Percentiles rank a stretch among this genome's conserved stretches.
phyloP scores from a whole-genome alignment of 2,888 invertebrate species.

The Meghimatium bilineatum region DNA sequence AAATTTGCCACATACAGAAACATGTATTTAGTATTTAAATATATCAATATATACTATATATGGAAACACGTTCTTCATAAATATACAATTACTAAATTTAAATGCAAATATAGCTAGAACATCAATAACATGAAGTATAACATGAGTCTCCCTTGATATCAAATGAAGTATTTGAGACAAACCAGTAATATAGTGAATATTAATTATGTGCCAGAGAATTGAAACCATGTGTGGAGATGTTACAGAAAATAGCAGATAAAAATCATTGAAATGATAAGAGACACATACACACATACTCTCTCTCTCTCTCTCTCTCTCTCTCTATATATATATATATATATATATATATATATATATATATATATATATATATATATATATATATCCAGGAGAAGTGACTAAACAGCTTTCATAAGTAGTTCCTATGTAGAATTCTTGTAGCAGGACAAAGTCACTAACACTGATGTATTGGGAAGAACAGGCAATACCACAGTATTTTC shows the following conservation, averaged over 20 bases:
- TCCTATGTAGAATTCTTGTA: too few relatives aligned
- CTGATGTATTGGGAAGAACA: too few relatives aligned
- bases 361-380: too few relatives aligned
- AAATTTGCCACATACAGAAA: background rate
- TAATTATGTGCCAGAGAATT: background rate
- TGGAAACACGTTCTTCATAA: background rate
- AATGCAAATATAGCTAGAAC: background rate
- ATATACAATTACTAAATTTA: background rate
- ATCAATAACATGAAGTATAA: background rate
- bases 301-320: too few relatives aligned
- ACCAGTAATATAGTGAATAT: background rate
- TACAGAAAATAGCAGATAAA: background rate
- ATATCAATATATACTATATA: background rate
- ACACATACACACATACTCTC: too few relatives aligned
- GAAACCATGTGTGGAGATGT: background rate
- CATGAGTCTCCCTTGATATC: background rate
- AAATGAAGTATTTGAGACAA: background rate
- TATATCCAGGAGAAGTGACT: too few relatives aligned
- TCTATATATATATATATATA: too few relatives aligned
- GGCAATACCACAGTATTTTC: too few relatives aligned
- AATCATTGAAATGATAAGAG: background rate
- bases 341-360: too few relatives aligned
- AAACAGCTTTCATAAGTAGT: too few relatives aligned
- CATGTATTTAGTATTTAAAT: background rate
- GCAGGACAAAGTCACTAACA: too few relatives aligned